phyloP scores from a whole-genome alignment of 2,797 vertebrate genomes.

The Alcedo quadribrachys region DNA sequence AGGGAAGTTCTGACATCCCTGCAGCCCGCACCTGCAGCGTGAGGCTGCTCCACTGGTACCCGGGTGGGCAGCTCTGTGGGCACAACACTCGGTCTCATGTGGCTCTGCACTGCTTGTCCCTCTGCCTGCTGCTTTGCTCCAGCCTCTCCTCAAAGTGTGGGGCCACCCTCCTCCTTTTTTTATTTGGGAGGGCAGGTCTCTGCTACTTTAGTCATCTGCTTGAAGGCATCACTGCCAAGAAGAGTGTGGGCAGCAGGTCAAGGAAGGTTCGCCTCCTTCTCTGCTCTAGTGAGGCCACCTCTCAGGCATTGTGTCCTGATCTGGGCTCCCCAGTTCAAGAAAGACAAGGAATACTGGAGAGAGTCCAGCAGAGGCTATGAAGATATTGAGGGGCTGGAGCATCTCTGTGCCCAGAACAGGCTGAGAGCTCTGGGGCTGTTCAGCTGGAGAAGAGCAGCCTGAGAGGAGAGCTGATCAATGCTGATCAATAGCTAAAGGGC shows the following conservation, averaged over 20 bases:
- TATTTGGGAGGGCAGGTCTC: neutral
- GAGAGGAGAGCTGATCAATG: neutral
- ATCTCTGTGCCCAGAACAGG: neutral
- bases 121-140: neutral
- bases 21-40: neutral
- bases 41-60: neutral
- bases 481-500: neutral
- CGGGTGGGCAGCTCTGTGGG: accelerated
- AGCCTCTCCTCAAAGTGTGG: neutral
- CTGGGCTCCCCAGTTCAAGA: neutral
- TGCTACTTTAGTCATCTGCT: neutral
- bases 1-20: slow-evolving; percentile 43
- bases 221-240: neutral
- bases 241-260: neutral
- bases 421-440: neutral
- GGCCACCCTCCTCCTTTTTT: neutral
- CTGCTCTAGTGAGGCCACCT: neutral
- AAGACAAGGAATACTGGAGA: neutral
- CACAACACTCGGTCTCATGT: accelerated
- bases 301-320: neutral
- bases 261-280: neutral
- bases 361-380: neutral
- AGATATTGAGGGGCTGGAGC: neutral
- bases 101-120: neutral
- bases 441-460: neutral